Conservation (phyloP, 2,113 vertebrate species). For the Epinephelus cyanopodus region DNA sequence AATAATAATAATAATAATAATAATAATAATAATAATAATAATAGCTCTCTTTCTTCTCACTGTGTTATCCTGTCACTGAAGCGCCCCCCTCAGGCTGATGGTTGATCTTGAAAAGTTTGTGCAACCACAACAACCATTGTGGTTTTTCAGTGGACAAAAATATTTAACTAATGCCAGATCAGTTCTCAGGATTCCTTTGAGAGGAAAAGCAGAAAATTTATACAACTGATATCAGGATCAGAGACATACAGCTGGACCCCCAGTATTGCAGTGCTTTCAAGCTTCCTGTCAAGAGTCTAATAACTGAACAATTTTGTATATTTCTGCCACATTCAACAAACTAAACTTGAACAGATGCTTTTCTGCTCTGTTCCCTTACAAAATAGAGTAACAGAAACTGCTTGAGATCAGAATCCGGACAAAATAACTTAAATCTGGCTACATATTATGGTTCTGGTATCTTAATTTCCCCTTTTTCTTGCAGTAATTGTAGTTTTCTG, state of each 20-base stretch:
- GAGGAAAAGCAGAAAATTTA: not conserved
- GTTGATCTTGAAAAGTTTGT: not conserved
- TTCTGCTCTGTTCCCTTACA: not conserved
- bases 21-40: too few species aligned
- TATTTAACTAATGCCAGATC: not conserved
- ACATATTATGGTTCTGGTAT: not conserved
- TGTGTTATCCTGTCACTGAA: not conserved
- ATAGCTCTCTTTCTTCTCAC: not conserved
- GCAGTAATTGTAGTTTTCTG: not conserved
- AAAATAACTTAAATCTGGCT: not conserved
- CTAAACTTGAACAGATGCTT: too few species aligned
- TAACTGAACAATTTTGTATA: not conserved
- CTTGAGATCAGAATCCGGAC: not conserved
- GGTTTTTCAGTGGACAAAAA: not conserved
- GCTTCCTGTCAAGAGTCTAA: not conserved
- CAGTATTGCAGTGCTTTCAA: not conserved
- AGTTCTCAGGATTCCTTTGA: not conserved
- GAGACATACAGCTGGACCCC: not conserved
- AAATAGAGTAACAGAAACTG: not conserved
- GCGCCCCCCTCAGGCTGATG: not conserved
- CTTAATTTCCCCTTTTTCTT: not conserved
- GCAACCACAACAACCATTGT: not conserved
- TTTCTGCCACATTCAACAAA: not conserved
- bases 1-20: too few species aligned
- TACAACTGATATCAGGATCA: not conserved